Base-by-base conservation (phyloP, 2,888 invertebrate species). In the Sinopyrophorus schimmeli region DNA sequence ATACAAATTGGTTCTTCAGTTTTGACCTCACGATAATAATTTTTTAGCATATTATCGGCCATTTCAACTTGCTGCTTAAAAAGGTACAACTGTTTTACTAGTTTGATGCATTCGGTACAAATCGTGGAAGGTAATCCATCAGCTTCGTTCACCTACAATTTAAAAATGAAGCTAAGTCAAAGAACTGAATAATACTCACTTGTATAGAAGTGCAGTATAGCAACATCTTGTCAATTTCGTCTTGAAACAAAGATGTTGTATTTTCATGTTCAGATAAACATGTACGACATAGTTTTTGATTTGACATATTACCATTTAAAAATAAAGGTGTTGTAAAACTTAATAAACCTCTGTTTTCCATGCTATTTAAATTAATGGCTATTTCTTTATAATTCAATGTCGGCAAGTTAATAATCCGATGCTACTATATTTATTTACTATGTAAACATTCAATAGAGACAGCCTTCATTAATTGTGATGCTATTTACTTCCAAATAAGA, bases 141-240 rank as follows among this genome's bases (percentile, higher is more conserved):
- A 10, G 47, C 54, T 40, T 32, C 5, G 9, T 42, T 20, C 3
- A 56, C 26, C 59, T 59, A 35, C 5, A 44, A 48, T n/a, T n/a
- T n/a, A 4, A 43, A 37, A 30, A 30, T 12, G 10, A 14, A 5
- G n/a, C n/a, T n/a, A n/a, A n/a, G n/a, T 16, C 7, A 7, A 30
- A 15, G 2, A 15, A 30, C 6, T 4, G 6, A 26, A 15, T 24
- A 12, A 5, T n/a, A 4, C n/a, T n/a, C 58, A 68, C 68, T 35
- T 66, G 39, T 7, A 68, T 34, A 9, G 57, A 46, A 3, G 66
- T 59, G 6, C 64, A 60, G 9, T 62, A 47, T 41, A 59, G 55
- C 7, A 69, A 38, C 68, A 69, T 67, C 42, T 64, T 57, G 37
- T 67, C 63, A 24, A 69, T 47, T 21, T 60, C 62, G 3, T 61